phyloP scores from a whole-genome alignment of 2,113 vertebrate species.

The Alosa alosa region DNA sequence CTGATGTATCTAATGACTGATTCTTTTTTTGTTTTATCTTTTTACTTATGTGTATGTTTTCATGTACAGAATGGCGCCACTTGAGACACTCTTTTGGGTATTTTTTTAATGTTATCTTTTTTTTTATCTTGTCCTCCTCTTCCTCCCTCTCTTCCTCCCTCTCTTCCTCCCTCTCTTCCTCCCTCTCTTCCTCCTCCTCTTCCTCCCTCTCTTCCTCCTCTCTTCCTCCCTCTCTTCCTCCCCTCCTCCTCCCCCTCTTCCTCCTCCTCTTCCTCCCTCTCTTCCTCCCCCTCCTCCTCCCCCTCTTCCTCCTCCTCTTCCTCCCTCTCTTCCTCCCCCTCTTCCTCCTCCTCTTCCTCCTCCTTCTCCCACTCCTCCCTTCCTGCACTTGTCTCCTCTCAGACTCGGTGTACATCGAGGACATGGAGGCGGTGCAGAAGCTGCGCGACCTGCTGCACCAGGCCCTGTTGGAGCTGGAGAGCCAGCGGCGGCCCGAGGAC shows the following conservation, averaged over 20 bases:
- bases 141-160: neutral
- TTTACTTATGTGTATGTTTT: neutral
- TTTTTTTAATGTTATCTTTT: neutral
- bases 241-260: neutral
- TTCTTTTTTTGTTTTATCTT: no score
- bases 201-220: neutral
- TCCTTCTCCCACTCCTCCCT: neutral
- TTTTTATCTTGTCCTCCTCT: neutral
- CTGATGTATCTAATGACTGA: no score
- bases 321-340: neutral
- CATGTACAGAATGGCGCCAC: neutral
- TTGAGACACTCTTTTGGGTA: neutral
- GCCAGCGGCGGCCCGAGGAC: conserved; percentile 75
- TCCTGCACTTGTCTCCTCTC: neutral
- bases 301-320: no score
- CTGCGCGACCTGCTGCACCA: conserved; percentile 88
- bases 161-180: neutral
- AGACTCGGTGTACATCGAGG: conserved; percentile 93
- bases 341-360: neutral
- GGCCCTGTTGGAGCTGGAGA: conserved; percentile 84
- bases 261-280: neutral
- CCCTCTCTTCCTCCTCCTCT: neutral
- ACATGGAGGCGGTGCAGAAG: conserved; percentile 87
- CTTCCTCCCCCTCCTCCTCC: no score
- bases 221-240: neutral